phyloP scores from a whole-genome alignment of 2,113 vertebrate species.

The Poicephalus meyeri region DNA sequence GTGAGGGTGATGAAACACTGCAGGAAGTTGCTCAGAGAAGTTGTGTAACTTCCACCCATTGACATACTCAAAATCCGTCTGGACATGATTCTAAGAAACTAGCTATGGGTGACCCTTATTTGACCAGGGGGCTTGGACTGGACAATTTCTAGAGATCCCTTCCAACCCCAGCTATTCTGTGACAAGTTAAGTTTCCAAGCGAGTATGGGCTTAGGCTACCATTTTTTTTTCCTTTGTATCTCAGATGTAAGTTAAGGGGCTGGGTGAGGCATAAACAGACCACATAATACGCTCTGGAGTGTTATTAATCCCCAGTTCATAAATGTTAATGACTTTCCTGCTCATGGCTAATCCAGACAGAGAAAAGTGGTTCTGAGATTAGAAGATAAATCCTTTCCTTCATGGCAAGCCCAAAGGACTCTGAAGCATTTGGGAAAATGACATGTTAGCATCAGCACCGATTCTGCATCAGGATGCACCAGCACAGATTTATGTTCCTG shows the following conservation, averaged over 20 bases:
- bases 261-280: constrained; percentile 6
- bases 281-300: constrained; percentile 33
- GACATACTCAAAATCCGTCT: background rate
- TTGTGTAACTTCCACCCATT: background rate
- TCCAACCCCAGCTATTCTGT: background rate
- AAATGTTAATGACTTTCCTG: constrained; percentile 64
- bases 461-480: constrained; percentile 29
- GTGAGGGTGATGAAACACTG: background rate
- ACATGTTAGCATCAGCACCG: background rate
- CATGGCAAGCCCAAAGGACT: constrained; percentile 27
- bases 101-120: background rate
- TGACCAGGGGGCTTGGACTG: background rate
- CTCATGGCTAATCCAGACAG: constrained; percentile 46
- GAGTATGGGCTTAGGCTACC: background rate
- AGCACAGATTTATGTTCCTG: constrained; percentile 33
- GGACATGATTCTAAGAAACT: background rate
- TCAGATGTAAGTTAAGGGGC: constrained; percentile 3
- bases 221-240: background rate
- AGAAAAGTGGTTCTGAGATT: constrained; percentile 54
- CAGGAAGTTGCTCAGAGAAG: background rate
- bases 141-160: background rate
- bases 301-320: constrained; percentile 56
- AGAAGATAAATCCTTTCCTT: constrained; percentile 49
- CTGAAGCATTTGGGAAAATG: constrained; percentile 31
- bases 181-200: background rate